phyloP scores from a whole-genome alignment of 2,888 invertebrate species.

The Helleia helle region DNA sequence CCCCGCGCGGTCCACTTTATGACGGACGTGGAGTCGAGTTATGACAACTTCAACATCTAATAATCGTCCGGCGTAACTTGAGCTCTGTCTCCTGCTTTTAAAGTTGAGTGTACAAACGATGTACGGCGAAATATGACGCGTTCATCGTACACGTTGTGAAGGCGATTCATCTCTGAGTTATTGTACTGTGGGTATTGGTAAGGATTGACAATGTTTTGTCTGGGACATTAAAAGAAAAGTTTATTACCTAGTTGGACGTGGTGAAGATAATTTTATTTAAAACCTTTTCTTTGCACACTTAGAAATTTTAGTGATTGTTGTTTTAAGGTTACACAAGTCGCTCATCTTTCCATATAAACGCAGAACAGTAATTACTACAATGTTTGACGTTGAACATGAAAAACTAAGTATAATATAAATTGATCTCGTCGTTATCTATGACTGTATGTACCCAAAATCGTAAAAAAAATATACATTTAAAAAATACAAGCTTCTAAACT shows the following conservation, averaged over 20 bases:
- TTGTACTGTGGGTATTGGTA: slow-evolving; percentile 29
- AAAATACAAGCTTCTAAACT: too few species aligned
- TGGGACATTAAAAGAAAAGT: slow-evolving; percentile 1
- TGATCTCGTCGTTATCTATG: too few species aligned
- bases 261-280: background rate
- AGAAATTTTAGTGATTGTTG: too few species aligned
- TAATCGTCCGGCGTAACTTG: slow-evolving; percentile 5
- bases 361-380: too few species aligned
- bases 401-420: too few species aligned
- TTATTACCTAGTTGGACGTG: background rate
- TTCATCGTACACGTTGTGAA: slow-evolving; percentile 14
- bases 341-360: too few species aligned
- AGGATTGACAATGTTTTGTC: slow-evolving; percentile 19
- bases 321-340: too few species aligned
- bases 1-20: slow-evolving; percentile 39
- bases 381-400: too few species aligned
- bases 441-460: too few species aligned
- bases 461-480: too few species aligned
- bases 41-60: slow-evolving; percentile 9
- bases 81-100: background rate
- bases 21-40: slow-evolving; percentile 21
- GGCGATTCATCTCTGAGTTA: slow-evolving; percentile 41
- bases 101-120: background rate
- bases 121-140: slow-evolving; percentile 18
- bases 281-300: too few species aligned